Percentiles rank a stretch among this genome's conserved stretches.
Conservation (phyloP, 2,113 vertebrate genomes). For the Mirounga angustirostris region DNA sequence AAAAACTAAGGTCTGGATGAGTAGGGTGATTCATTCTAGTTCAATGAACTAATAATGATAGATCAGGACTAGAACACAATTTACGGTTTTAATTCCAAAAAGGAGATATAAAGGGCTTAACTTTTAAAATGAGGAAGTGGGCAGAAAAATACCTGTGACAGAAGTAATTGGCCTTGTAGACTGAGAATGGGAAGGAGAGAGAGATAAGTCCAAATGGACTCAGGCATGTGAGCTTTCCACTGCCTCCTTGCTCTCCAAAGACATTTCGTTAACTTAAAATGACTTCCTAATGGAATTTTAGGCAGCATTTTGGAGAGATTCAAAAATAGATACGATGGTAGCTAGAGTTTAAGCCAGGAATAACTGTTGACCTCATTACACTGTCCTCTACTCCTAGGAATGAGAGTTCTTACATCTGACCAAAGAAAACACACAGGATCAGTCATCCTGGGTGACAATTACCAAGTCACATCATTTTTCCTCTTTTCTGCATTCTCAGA, state of each 20-base stretch:
- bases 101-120: background rate
- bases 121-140: background rate
- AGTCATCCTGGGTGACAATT: background rate
- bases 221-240: background rate
- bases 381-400: background rate
- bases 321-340: background rate
- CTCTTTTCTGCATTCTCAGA: constrained; percentile 25
- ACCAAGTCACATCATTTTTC: background rate
- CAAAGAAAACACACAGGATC: background rate
- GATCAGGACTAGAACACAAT: background rate
- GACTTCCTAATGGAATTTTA: background rate
- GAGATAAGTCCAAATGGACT: background rate
- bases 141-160: background rate
- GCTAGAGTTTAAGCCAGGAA: background rate
- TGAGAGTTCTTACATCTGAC: background rate
- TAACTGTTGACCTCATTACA: background rate
- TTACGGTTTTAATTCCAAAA: background rate
- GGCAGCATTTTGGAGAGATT: background rate
- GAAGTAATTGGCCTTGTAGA: background rate
- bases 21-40: background rate
- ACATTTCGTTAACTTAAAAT: constrained; percentile 22
- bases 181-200: background rate
- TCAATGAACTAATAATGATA: background rate
- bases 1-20: background rate
- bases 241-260: background rate